A percentile compares a stretch with the other conserved stretches of the same genome.
phyloP scores from a whole-genome alignment of 2,113 vertebrate species.

The Actenoides hombroni region DNA sequence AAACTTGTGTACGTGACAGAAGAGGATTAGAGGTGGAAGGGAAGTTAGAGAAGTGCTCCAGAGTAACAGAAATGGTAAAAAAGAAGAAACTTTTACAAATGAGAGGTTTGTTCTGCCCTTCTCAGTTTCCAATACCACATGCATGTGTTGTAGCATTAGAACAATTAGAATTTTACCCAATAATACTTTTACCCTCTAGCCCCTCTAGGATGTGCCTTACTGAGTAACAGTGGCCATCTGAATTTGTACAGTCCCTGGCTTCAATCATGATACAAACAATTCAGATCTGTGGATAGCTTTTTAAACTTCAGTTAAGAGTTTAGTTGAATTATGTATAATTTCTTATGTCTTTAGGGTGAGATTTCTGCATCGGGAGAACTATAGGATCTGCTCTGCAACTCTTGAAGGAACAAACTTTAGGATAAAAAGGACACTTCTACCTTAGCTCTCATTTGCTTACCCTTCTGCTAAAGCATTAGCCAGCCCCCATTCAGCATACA shows the following conservation, averaged over 20 bases:
- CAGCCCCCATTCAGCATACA: neutral
- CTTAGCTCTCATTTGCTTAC: neutral
- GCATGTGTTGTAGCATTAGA: no score
- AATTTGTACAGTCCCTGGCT: neutral
- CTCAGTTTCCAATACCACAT: neutral
- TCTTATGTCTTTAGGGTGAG: neutral
- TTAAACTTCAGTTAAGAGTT: neutral
- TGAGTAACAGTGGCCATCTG: neutral
- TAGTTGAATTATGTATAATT: neutral
- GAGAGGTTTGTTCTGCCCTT: neutral
- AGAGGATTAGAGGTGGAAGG: neutral
- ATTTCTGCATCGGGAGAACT: neutral
- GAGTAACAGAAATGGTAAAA: neutral
- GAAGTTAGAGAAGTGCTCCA: neutral
- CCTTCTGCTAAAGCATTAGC: neutral
- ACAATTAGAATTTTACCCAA: neutral
- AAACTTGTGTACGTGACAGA: neutral
- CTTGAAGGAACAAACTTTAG: neutral
- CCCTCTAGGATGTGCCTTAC: neutral
- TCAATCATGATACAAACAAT: no score
- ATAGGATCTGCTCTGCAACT: neutral
- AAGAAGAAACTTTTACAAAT: neutral
- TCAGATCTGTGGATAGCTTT: neutral
- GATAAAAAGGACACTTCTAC: neutral
- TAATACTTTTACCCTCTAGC: no score